A percentile compares a stretch with the other conserved stretches of the same genome.
Conservation (phyloP, 2,113 vertebrate species). For the Rana temporaria region DNA sequence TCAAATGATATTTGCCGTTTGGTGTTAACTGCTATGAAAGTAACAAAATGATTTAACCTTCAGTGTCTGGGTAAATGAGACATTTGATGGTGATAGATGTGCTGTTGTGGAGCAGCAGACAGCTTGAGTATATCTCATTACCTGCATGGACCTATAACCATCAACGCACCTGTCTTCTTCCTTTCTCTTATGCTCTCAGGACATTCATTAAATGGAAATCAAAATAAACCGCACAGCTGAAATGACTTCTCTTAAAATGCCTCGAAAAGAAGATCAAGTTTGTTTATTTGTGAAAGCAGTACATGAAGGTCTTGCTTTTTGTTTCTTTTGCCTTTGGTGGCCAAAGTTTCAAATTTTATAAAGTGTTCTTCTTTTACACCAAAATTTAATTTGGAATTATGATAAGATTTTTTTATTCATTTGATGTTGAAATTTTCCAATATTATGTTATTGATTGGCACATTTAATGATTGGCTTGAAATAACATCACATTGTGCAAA, state of each 20-base stretch:
- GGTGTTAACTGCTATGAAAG: conserved; percentile 50
- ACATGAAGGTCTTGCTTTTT: background rate
- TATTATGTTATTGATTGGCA: too few relatives aligned
- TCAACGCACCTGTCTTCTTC: conserved; percentile 37
- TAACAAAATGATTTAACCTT: conserved; percentile 58
- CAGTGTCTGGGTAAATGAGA: conserved; percentile 53
- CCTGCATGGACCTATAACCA: conserved; percentile 37
- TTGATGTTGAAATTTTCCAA: background rate
- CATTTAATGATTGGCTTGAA: too few relatives aligned
- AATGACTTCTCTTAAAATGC: conserved; percentile 10
- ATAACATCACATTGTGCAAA: too few relatives aligned
- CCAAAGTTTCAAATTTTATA: background rate
- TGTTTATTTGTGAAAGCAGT: conserved; percentile 21
- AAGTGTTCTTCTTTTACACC: background rate
- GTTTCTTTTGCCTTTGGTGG: conserved; percentile 3
- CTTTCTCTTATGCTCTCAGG: conserved; percentile 30
- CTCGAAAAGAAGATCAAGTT: background rate
- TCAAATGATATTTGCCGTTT: conserved; percentile 53
- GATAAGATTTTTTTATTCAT: background rate
- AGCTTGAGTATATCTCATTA: conserved; percentile 50
- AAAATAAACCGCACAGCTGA: conserved; percentile 1
- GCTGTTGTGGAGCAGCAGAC: conserved; percentile 34
- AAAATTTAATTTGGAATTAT: background rate
- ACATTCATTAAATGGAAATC: conserved; percentile 47
- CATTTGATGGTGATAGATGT: conserved; percentile 52